A percentile compares a stretch with the other conserved stretches of the same genome.
Evolutionary conservation across 2,888 invertebrate species (phyloP).

Genomic region (Colostygia pectinataria): DNA sequence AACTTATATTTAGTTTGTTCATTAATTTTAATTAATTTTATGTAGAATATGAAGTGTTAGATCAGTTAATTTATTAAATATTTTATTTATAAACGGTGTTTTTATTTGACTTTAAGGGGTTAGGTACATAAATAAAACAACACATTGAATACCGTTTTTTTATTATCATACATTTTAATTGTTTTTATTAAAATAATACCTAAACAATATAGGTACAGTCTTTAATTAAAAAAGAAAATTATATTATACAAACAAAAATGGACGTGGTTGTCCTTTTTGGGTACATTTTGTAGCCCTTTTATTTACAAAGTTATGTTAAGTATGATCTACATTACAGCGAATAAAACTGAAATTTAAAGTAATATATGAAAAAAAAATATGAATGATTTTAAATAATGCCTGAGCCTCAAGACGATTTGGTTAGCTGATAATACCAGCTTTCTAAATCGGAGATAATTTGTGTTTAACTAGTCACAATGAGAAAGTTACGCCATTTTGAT

Average conservation of each 20-base stretch:
- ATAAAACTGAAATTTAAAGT: background rate
- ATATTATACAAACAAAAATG: slow-evolving; percentile 38
- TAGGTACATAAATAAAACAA: slow-evolving; percentile 55
- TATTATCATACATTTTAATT: slow-evolving; percentile 80
- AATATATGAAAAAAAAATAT: no score
- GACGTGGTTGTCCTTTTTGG: slow-evolving; percentile 30
- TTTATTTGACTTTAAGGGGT: background rate
- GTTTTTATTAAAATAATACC: slow-evolving; percentile 61
- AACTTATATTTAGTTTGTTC: slow-evolving; percentile 7
- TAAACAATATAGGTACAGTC: slow-evolving; percentile 76
- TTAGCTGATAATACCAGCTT: no score
- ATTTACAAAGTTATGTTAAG: slow-evolving; percentile 30
- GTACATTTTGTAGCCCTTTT: slow-evolving; percentile 30
- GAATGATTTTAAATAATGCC: no score
- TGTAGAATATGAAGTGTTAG: slow-evolving; percentile 4
- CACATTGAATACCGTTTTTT: slow-evolving; percentile 66
- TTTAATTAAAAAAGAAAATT: slow-evolving; percentile 74
- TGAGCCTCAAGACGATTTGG: no score
- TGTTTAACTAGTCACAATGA: no score
- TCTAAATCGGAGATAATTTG: no score
- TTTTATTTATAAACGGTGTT: background rate
- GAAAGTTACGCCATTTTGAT: no score
- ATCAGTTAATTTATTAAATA: slow-evolving; percentile 12
- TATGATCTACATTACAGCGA: slow-evolving; percentile 36
- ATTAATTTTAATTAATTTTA: background rate